Evolutionary conservation across 2,797 vertebrate genomes (phyloP), one percentile per base, ranked within the genome.

Genomic region (Coregonus suidteri): DNA sequence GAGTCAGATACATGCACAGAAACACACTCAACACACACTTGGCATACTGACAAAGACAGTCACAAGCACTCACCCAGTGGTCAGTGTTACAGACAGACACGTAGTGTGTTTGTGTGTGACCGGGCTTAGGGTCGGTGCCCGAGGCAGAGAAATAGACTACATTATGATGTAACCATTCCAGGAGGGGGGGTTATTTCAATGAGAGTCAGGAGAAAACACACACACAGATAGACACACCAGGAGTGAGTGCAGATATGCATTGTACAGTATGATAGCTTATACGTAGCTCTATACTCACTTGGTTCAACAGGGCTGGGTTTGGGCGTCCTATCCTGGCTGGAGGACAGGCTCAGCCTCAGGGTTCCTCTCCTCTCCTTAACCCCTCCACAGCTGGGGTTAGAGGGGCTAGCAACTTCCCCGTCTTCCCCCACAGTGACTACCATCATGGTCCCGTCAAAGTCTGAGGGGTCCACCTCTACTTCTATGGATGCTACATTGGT

Each of bases 231-330:
- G 25, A 30, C 30, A 7, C 13, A 51, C 7, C n/a, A 7, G 56
- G 47, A 30, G 25, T 2, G 31, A 34, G 4, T 1, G 13, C 11
- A 31, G 56, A 35, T 47, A 47, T 47, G 41, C 41, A 47, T 9
- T 47, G 41, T 11, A 47, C 41, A 11, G 9, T 47, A 47, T 47
- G 9, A 47, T 47, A 47, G 41, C 41, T 2, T 47, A 47, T 13
- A 51, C 7, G 13, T 5, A 67, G 13, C n/a, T 35, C 52, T 20
- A 72, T 78, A 91, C 94, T 93, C 83, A 95, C 94, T 95, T 34
- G 89, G 90, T 76, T 93, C 93, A 81, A 79, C 18, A 1, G 81
- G 35, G 20, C 71, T 71, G 37, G 25, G 31, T 18, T 76, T 47
- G 69, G 71, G 53, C 18, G 20, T 5, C 14, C 18, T 75, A 34